A percentile compares a stretch with the other conserved stretches of the same genome.
These are phyloP conservation scores for Chaetura pelagica DNA, from an alignment of 2,113 vertebrate species.

Conservation along the genomic window DNA sequence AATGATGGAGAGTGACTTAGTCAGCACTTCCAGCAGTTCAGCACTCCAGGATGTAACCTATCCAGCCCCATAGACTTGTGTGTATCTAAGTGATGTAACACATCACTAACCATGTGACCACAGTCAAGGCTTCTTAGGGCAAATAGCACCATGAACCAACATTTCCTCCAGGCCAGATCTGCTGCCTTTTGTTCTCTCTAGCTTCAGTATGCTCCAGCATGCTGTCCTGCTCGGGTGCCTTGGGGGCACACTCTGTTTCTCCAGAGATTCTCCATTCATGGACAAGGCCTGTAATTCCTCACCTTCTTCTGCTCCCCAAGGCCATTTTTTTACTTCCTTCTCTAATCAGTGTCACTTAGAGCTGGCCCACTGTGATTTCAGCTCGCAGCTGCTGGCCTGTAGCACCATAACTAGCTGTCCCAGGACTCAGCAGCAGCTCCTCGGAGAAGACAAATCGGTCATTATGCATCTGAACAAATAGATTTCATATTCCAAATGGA, in stretches of 20 bases:
- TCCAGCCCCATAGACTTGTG: too few species aligned
- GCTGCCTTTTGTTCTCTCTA: not conserved
- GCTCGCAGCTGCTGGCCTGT: not conserved
- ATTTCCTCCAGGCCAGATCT: not conserved
- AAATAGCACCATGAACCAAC: not conserved
- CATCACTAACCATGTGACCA: too few species aligned
- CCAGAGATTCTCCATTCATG: not conserved
- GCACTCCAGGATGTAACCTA: too few species aligned
- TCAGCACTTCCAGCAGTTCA: too few species aligned
- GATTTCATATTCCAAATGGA: slow-evolving; percentile 70
- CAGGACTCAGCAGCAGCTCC: slow-evolving; percentile 47
- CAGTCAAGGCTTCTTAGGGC: not conserved
- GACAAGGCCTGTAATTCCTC: not conserved
- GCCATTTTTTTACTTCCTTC: not conserved
- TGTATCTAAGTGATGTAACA: too few species aligned
- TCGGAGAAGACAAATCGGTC: slow-evolving; percentile 63
- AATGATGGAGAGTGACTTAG: too few species aligned
- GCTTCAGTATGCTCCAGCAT: not conserved
- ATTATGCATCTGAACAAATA: slow-evolving; percentile 74
- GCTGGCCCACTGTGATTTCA: not conserved
- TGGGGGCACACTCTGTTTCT: not conserved
- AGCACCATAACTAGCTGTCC: slow-evolving; percentile 7
- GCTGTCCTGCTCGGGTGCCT: rapidly evolving
- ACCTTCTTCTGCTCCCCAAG: not conserved
- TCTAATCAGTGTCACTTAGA: slow-evolving; percentile 2